A percentile compares a stretch with the other conserved stretches of the same genome.
Conservation (phyloP, 92 coral and sea anemone genomes). For the Heteractis magnifica region DNA sequence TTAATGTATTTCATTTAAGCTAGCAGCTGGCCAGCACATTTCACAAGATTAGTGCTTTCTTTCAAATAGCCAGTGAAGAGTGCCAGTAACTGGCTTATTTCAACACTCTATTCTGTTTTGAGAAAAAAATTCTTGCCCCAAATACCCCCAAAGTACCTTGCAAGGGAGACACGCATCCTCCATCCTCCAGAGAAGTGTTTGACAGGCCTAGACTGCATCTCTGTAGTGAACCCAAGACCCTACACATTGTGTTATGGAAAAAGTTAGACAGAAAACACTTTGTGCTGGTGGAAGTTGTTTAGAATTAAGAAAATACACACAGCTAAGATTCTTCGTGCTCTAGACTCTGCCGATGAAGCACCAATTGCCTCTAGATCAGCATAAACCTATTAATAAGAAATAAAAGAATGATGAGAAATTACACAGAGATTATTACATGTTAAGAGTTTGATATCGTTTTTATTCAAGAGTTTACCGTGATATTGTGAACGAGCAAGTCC, state of each 20-base stretch:
- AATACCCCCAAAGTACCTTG: slow-evolving; percentile 73
- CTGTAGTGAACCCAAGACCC: slow-evolving; percentile 99
- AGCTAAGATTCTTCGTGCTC: slow-evolving; percentile 95
- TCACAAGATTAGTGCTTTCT: too few species aligned
- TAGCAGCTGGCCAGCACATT: too few species aligned
- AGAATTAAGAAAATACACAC: slow-evolving; percentile 43
- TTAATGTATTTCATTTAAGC: too few species aligned
- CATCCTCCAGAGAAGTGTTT: slow-evolving; percentile 98
- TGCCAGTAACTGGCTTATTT: too few species aligned
- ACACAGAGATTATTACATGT: background rate
- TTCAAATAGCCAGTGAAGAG: too few species aligned
- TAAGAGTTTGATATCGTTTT: too few species aligned
- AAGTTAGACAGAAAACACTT: background rate
- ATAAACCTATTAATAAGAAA: slow-evolving; percentile 61
- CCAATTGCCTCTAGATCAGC: slow-evolving; percentile 93
- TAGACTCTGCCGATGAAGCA: slow-evolving; percentile 96
- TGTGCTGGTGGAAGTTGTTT: background rate
- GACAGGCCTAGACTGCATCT: slow-evolving; percentile 97
- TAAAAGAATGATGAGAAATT: slow-evolving; percentile 3
- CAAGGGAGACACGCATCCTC: slow-evolving; percentile 98
- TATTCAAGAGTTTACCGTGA: too few species aligned
- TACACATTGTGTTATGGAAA: slow-evolving; percentile 12
- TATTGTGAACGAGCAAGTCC: too few species aligned
- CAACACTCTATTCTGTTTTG: too few species aligned
- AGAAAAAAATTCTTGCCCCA: too few species aligned